Base-by-base conservation (phyloP, 2,797 vertebrate genomes). In the Enteromius thamalakanensis region DNA sequence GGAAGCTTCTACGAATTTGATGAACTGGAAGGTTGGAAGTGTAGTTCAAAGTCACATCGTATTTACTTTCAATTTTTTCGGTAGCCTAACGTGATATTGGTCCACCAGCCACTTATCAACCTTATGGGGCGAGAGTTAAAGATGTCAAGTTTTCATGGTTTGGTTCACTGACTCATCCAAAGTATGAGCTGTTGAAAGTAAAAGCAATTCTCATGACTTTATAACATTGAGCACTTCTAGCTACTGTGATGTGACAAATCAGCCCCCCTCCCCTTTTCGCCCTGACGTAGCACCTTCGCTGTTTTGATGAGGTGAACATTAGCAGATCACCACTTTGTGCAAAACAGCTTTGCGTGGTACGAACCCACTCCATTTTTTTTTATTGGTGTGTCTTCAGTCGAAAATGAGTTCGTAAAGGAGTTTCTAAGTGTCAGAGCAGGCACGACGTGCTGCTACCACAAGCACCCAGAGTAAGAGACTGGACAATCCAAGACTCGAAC, bases 291-390 rank as follows among this genome's bases (percentile, higher is more conserved):
- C 89, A 71, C 89, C 89, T 88, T 89, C 91, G 84, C 87, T 91
- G 94, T 91, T 96, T 99, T 96, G 94, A 99, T 99, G 97, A 99
- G 98, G 96, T 98, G 97, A 99, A 96, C 92, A 72, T 91, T 93
- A 93, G 94, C 88, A 91, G 86, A 90, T 88, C 94, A 91, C 90
- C 85, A 94, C 90, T 94, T 90, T 90, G 92, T 91, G 93, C 93
- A 89, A 86, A 92, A 91, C 94, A 95, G 95, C 90, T 88, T 92
- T 92, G 91, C 92, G 84, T 87, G 86, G 87, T 86, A 82, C 71
- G 26, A 79, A 87, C 88, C 93, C 91, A 92, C 87, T 90, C 91
- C 88, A 90, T 47, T 95, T 49, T 93, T 94, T 88, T 92, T 92
- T 86, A 92, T 93, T 90, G 88, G 91, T 93, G 94, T 87, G 87